Evolutionary conservation across 2,888 invertebrate species (phyloP), one percentile per base, ranked within the genome.

Genomic region (Coleophora flavipennella): DNA sequence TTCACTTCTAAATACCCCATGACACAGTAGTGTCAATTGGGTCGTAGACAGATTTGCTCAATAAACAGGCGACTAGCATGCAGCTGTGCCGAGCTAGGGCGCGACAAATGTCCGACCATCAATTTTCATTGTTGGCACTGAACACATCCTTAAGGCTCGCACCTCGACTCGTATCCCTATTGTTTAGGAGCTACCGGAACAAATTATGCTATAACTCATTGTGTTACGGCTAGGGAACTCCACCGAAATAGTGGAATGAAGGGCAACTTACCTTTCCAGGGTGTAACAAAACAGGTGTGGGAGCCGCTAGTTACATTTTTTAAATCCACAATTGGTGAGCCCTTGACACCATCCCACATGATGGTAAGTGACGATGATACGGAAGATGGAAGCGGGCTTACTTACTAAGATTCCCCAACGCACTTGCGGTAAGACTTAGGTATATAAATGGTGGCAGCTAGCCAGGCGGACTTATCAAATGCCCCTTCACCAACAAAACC

Each of bases 181-280:
- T 59, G 60, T 59, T 57, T 51, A 49, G 53, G 48, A 54, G 51
- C 55, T 50, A 57, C 52, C 53, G 55, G 51, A 66, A 68, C 67
- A 66, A 69, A 69, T 68, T 68, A 62, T 65, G 57, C 59, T 59
- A 70, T 70, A 60, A 67, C 57, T 70, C 67, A 67, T 62, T 61
- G 54, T 44, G 51, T 49, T 46, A 46, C 50, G 57, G 50, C 51
- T 45, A 52, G 50, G 51, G 51, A 50, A 57, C 53, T 55, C 46
- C 38, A 41, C 40, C 49, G 36, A 49, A 49, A 45, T 48, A 45
- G 46, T 45, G 41, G 38, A 36, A 41, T 37, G 42, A 45, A 39
- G 41, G 45, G 7, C n/a, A n/a, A n/a, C n/a, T n/a, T n/a, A n/a
- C n/a, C n/a, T n/a, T n/a, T n/a, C n/a, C n/a, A n/a, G n/a, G n/a